phyloP scores from a whole-genome alignment of 2,797 vertebrate species.

The Vultur gryphus region DNA sequence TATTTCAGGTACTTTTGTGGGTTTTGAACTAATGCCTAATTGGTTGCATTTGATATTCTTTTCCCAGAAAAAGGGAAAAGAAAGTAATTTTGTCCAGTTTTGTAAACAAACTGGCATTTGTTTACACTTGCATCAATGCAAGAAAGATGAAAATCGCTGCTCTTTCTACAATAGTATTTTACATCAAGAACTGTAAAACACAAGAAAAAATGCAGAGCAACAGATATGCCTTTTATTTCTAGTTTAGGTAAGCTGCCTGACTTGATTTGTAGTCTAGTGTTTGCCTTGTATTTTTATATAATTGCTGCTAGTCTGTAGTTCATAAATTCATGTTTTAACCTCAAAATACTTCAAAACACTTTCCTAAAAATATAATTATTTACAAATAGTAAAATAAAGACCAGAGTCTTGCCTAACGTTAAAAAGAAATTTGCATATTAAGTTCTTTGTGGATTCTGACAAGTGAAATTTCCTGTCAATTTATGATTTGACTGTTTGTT shows the following conservation, averaged over 20 bases:
- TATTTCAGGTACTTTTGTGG: not conserved
- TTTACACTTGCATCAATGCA: not conserved
- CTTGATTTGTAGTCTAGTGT: not conserved
- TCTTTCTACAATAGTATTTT: not conserved
- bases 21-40: not conserved
- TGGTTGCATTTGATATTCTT: not conserved
- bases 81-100: not conserved
- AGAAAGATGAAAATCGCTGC: not conserved
- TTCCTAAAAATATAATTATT: not conserved
- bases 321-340: not conserved
- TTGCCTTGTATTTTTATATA: not conserved
- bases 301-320: not conserved
- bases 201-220: not conserved
- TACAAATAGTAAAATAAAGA: not conserved
- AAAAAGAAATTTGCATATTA: not conserved
- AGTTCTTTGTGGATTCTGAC: not conserved
- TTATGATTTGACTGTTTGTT: not conserved
- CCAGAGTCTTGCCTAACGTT: not conserved
- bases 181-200: not conserved
- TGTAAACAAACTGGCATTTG: not conserved
- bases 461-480: not conserved
- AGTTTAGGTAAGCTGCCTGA: not conserved
- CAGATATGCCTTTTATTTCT: not conserved
- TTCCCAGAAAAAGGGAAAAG: not conserved
- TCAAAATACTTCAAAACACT: not conserved